Evolutionary conservation across 2,888 invertebrate species (phyloP), one percentile per base, ranked within the genome.

Genomic region (Siphlonurus alternatus): DNA sequence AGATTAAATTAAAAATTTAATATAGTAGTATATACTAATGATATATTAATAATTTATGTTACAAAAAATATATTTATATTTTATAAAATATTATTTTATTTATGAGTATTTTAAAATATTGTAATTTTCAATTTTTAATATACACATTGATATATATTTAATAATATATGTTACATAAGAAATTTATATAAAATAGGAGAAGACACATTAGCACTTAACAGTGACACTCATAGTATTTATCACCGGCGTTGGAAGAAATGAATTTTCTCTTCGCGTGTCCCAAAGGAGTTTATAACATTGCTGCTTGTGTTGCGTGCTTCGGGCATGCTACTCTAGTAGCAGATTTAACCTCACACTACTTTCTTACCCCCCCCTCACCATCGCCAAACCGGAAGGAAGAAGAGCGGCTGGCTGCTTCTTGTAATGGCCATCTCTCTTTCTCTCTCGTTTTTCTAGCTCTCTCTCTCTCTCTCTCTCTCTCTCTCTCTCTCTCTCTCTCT

Each of bases 361-460:
- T n/a, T n/a, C n/a, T n/a, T n/a, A n/a, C n/a, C n/a, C n/a, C n/a
- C n/a, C n/a, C n/a, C n/a, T n/a, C n/a, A n/a, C n/a, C n/a, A n/a
- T n/a, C n/a, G n/a, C n/a, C n/a, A n/a, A 38, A 38, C 7, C 38
- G 38, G 38, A 38, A 38, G 38, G 38, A 38, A 38, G 38, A 38
- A 5, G 38, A 38, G 5, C 38, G 38, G 38, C 15, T 38, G 7
- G 15, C 38, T 38, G 38, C 38, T 62, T 62, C 25, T 51, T 62
- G 54, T 62, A 62, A 62, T 62, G 62, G 62, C 53, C 24, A 25
- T 25, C 59, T 25, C 56, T 63, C 38, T 63, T 25, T 18, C 38
- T 19, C 25, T 56, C 23, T 53, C 53, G 22, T 53, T 53, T 23
- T 18, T 15, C 61, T 25, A 24, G 1, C 24, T 61, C 23, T 61